Conservation (phyloP, 2,113 vertebrate species). For the Gobiocypris rarus region DNA sequence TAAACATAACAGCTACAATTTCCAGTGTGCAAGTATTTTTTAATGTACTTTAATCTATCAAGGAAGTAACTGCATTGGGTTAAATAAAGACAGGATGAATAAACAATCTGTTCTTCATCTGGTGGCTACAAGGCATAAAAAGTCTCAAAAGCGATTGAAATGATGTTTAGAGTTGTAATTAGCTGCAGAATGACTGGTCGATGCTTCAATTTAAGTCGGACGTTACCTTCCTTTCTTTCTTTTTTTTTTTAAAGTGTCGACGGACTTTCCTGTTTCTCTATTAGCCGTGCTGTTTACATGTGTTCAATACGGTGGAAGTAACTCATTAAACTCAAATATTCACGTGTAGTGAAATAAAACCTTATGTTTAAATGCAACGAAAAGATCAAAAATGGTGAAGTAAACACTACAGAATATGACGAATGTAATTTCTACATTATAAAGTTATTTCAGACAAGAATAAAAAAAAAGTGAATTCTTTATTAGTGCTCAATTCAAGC, state of each 20-base stretch:
- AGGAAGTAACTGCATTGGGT: conserved; percentile 56
- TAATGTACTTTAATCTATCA: conserved; percentile 61
- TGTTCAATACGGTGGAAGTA: background rate
- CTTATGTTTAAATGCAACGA: too few species aligned
- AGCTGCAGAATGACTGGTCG: background rate
- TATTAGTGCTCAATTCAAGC: too few species aligned
- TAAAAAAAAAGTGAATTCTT: too few species aligned
- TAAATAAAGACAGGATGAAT: conserved; percentile 70
- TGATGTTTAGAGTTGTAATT: conserved; percentile 43
- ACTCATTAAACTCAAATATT: background rate
- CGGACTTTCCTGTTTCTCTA: background rate
- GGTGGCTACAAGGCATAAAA: conserved; percentile 39
- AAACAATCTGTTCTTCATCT: conserved; percentile 62
- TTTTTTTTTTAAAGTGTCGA: background rate
- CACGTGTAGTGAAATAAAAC: background rate
- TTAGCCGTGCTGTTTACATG: background rate
- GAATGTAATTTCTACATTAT: too few species aligned
- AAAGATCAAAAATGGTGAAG: too few species aligned
- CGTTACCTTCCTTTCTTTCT: background rate
- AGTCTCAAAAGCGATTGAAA: conserved; percentile 41
- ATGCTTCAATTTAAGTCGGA: background rate
- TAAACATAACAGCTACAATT: conserved; percentile 69
- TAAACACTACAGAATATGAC: too few species aligned
- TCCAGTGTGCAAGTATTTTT: conserved; percentile 53
- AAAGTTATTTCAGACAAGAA: too few species aligned